Evolutionary conservation across 2,888 invertebrate species (phyloP), one percentile per base, ranked within the genome.

Genomic region (Dynastes hyllus): DNA sequence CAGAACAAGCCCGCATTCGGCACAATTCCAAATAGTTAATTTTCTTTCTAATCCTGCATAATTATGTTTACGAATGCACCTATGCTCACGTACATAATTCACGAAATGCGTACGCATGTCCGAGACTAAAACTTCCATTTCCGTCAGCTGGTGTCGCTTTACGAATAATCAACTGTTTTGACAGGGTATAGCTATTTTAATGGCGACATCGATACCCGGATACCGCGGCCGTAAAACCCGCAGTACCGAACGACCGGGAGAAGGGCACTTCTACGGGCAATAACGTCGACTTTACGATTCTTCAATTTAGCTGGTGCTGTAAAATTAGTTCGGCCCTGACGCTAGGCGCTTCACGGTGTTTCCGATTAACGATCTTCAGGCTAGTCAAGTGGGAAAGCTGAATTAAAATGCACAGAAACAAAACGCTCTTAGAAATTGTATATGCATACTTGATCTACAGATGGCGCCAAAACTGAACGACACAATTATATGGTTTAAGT

Each of bases 91-190:
- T 45, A 45, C 27, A 69, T 22, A 69, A 29, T 69, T 69, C 69
- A 16, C 22, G 69, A 22, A n/a, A 69, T 51, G 50, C 29, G 29
- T 69, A 51, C 69, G 51, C 69, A 69, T 69, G 51, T 75, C 65
- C 75, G n/a, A 8, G 29, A 37, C 63, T 75, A 58, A 75, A 75
- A 75, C 51, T 53, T 53, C 53, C 37, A 53, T 79, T 79, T 75
- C 79, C 79, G 79, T 76, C 79, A 79, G 76, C 76, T 79, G 76
- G 76, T 73, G 37, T 78, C 69, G 40, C 37, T 67, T 70, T 79
- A 79, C 70, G 76, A 79, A 79, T 76, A 76, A 76, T 79, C 63
- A 70, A 76, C 58, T 37, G 78, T 73, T 78, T 78, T 65, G 71
- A 78, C 78, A 65, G 66, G 58, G 32, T 4, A 58, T 22, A 58